phyloP scores from a whole-genome alignment of 2,113 vertebrate genomes.

The Nymphicus hollandicus region DNA sequence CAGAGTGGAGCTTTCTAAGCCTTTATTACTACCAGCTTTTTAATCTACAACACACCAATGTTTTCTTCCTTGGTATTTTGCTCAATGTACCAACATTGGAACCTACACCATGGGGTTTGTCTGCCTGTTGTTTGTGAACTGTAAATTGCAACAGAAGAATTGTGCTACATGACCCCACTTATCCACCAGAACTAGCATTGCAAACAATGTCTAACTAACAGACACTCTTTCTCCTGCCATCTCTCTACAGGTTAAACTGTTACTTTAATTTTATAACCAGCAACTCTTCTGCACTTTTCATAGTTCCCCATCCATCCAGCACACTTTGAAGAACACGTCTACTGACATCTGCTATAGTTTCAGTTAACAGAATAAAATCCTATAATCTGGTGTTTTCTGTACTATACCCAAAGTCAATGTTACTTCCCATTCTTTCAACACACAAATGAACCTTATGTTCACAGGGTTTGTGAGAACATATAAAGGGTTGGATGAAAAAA shows the following conservation, averaged over 20 bases:
- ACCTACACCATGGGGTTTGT: neutral
- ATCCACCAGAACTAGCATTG: neutral
- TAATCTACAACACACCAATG: neutral
- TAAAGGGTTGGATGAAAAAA: neutral
- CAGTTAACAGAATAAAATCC: neutral
- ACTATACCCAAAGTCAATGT: neutral
- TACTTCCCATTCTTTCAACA: neutral
- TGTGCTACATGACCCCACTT: neutral
- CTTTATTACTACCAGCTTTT: neutral
- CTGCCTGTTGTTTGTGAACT: neutral
- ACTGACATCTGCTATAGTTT: neutral
- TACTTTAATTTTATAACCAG: neutral
- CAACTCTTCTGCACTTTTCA: neutral
- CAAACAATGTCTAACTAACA: neutral
- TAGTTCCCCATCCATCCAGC: neutral
- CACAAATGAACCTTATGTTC: neutral
- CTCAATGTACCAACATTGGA: neutral
- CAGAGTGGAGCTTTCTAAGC: neutral
- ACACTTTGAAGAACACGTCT: neutral
- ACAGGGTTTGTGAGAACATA: neutral
- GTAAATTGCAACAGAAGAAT: neutral
- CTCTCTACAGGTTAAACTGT: neutral
- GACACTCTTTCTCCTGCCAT: neutral
- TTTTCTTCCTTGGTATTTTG: neutral
- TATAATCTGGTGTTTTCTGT: rapidly evolving